These are phyloP conservation scores for Masticophis lateralis DNA, from an alignment of 2,797 vertebrate species.

Conservation along the genomic window DNA sequence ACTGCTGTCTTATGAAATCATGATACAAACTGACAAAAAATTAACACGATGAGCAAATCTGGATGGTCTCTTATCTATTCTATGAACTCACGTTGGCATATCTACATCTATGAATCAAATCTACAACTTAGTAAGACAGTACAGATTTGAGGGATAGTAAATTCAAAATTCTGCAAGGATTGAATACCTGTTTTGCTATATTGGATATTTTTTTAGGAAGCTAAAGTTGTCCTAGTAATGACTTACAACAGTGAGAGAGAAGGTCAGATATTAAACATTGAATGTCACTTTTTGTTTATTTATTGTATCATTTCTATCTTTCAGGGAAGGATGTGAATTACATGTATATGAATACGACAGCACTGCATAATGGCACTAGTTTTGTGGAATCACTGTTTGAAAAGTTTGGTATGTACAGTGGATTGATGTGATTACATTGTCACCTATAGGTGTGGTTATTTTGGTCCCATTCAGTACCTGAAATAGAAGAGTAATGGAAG, in stretches of 20 bases:
- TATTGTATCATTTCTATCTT: slow-evolving; percentile 29
- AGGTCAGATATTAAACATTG: background rate
- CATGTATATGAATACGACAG: slow-evolving; percentile 91
- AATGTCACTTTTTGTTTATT: background rate
- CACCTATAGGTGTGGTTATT: background rate
- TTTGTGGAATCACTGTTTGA: slow-evolving; percentile 98
- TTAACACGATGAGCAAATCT: background rate
- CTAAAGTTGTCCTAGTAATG: background rate
- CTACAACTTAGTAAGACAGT: background rate
- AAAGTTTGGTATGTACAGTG: slow-evolving; percentile 83
- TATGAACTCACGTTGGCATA: background rate
- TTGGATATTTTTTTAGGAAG: background rate
- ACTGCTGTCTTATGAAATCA: background rate
- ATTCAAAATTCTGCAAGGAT: background rate
- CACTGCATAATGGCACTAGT: slow-evolving; percentile 92
- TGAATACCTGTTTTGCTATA: background rate
- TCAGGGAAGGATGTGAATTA: slow-evolving; percentile 85
- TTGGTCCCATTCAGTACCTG: background rate
- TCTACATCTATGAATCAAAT: background rate
- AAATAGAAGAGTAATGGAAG: background rate
- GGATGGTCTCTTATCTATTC: background rate
- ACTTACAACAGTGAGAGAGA: background rate
- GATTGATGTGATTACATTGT: background rate
- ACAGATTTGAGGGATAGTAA: background rate
- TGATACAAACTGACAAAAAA: background rate